Base-by-base conservation (phyloP, 2,113 vertebrate genomes). In the Rhabdornis inornatus region DNA sequence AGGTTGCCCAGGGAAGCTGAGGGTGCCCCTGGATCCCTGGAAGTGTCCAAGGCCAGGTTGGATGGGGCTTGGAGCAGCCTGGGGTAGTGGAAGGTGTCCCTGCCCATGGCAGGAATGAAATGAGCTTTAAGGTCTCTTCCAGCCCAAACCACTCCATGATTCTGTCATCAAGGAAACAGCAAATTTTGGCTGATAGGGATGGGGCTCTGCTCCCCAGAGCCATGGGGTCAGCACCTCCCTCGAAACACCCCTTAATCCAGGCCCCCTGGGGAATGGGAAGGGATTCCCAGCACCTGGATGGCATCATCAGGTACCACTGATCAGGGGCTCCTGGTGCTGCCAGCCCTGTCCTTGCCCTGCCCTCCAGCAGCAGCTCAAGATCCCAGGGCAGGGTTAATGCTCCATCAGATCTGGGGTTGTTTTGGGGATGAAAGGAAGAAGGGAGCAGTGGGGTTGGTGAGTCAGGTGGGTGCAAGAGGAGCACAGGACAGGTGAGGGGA, bases 391-490 rank as follows among this genome's bases (percentile, higher is more conserved):
- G n/a, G 27, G 27, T 2, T 39, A 6, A 24, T 56, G 27, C 10
- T 60, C 24, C 3, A 0, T n/a, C 11, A 2, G 7, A 2, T 33
- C 63, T 57, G 75, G 33, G 22, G 10, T 13, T 1, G 0, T 56
- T 60, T 27, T 27, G 72, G 61, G 77, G 19, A 25, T 19, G 35
- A 22, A 11, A 66, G 45, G 59, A 49, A 28, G 49, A 17, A 77
- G 24, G 21, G 7, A 61, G 35, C 11, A 16, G 5, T 50, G 68
- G 12, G 40, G 10, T 24, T 76, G 8, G 11, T 39, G 60, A 80
- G 42, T 22, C 57, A 42, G 61, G 81, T 50, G 1, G 1, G 2
- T n/a, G 7, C 59, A 13, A 0, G 40, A 35, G 57, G 33, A 75
- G 68, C 74, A 23, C 21, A 33, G 57, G 33, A 9, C 14, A 47